Conservation (phyloP, 2,888 invertebrate species). For the Epinotia bilunana region DNA sequence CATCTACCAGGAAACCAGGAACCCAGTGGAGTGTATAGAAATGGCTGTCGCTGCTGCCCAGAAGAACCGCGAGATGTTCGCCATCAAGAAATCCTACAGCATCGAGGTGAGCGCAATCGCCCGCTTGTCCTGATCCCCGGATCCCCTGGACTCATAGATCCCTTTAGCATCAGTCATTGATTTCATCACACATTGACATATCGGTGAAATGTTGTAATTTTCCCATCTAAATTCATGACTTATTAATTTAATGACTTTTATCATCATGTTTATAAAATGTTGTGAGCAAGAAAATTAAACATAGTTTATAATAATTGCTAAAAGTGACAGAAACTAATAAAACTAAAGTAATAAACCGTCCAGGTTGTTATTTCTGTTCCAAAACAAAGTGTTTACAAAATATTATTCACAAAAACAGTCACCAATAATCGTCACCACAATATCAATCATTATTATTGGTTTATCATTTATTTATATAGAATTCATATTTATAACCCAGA, state of each 20-base stretch:
- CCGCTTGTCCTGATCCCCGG: conserved; percentile 33
- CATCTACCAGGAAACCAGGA: conserved; percentile 60
- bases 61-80: conserved; percentile 98
- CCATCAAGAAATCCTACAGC: conserved; percentile 98
- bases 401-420: no score
- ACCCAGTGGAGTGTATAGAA: conserved; percentile 83
- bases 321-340: no score
- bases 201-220: not conserved
- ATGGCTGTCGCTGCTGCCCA: conserved; percentile 97
- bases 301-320: no score
- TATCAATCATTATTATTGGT: not conserved
- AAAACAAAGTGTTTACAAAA: not conserved
- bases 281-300: no score
- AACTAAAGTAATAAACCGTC: no score
- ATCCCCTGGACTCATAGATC: conserved; percentile 28
- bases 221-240: not conserved
- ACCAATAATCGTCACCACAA: not conserved
- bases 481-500: not conserved
- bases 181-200: not conserved
- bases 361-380: no score
- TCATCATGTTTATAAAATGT: not conserved
- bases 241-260: not conserved
- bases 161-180: not conserved
- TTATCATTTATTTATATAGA: not conserved
- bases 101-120: conserved; percentile 92